A percentile compares a stretch with the other conserved stretches of the same genome.
These are phyloP conservation scores for Nebria salina DNA, from an alignment of 2,888 invertebrate genomes.

Conservation along the genomic window DNA sequence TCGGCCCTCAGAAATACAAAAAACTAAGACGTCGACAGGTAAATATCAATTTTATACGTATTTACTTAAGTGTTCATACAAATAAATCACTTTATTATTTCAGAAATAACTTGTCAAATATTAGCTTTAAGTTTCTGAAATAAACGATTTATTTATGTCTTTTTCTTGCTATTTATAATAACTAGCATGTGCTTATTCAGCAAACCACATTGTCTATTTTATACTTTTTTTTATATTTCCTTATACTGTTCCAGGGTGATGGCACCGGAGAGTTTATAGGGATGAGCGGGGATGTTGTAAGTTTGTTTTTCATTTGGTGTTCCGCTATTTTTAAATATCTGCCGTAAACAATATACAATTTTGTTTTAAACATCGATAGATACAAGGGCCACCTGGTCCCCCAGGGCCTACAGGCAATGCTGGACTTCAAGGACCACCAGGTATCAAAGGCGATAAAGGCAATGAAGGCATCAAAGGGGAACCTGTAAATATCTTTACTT, in stretches of 20 bases:
- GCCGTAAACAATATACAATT: conserved; percentile 20
- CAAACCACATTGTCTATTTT: background rate
- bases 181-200: conserved; percentile 11
- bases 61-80: background rate
- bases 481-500: conserved; percentile 68
- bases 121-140: too few species aligned
- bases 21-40: conserved; percentile 84
- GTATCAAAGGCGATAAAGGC: conserved; percentile 87
- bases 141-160: too few species aligned
- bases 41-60: conserved; percentile 53
- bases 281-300: conserved; percentile 77
- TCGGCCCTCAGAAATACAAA: conserved; percentile 77
- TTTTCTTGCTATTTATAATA: background rate
- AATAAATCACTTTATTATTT: too few species aligned
- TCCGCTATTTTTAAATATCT: conserved; percentile 26
- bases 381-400: conserved; percentile 77
- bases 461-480: conserved; percentile 85
- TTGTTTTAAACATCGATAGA: conserved; percentile 56
- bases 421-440: conserved; percentile 84
- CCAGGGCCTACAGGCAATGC: conserved; percentile 78
- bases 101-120: too few species aligned
- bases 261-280: conserved; percentile 77
- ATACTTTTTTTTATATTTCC: conserved; percentile 50
- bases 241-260: conserved; percentile 76
- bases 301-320: conserved; percentile 54